Evolutionary conservation across 2,113 vertebrate genomes (phyloP).

Genomic region (Leucopsar rothschildi): DNA sequence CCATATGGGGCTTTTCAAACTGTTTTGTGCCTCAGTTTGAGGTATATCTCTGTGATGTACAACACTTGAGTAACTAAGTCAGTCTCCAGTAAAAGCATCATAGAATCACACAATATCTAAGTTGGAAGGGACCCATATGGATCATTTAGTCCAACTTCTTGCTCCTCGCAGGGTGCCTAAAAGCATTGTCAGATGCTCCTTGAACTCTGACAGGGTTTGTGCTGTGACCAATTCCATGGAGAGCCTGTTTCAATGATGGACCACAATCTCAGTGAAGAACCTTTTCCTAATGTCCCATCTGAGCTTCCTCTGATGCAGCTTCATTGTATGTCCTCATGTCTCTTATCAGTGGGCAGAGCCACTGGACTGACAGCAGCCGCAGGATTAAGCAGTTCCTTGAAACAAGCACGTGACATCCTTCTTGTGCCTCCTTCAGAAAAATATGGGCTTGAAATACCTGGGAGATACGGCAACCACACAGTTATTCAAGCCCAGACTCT

Average conservation of each 20-base stretch:
- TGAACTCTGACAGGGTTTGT: background rate
- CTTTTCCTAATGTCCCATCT: background rate
- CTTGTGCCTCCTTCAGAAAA: background rate
- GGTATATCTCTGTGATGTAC: background rate
- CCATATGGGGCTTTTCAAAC: background rate
- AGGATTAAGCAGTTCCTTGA: background rate
- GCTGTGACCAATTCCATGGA: background rate
- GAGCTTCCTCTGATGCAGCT: background rate
- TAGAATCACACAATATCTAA: background rate
- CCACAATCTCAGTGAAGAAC: background rate
- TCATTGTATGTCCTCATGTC: background rate
- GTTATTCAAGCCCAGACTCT: background rate
- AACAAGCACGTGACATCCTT: background rate
- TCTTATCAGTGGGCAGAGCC: background rate
- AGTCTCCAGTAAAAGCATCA: background rate
- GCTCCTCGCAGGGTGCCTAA: background rate
- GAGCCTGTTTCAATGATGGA: background rate
- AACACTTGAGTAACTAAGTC: background rate
- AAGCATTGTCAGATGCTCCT: background rate
- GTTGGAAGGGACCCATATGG: background rate
- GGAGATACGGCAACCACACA: background rate
- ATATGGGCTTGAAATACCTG: background rate
- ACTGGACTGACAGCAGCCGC: background rate
- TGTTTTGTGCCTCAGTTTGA: background rate
- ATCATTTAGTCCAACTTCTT: background rate